phyloP scores from a whole-genome alignment of 2,113 vertebrate species.

The Antidorcas marsupialis region DNA sequence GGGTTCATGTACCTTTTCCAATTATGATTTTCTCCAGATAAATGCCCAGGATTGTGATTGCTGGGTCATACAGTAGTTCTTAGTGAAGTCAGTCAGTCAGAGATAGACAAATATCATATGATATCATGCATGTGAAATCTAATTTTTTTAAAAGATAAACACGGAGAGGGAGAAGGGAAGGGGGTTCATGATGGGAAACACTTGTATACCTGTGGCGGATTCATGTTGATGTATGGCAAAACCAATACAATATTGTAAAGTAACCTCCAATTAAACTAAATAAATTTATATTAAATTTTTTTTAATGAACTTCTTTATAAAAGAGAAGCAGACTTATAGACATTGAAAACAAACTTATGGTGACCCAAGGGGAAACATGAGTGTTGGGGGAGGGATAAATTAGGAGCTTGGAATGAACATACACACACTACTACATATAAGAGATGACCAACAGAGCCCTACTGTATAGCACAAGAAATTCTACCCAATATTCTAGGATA shows the following conservation, averaged over 20 bases:
- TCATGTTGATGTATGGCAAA: no score
- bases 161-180: no score
- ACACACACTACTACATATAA: not conserved
- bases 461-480: not conserved
- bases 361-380: not conserved
- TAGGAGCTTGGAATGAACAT: not conserved
- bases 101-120: not conserved
- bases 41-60: not conserved
- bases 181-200: no score
- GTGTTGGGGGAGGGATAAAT: not conserved
- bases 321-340: not conserved
- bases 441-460: not conserved
- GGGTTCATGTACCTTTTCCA: not conserved
- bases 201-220: no score
- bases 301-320: not conserved
- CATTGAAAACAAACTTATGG: not conserved
- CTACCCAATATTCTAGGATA: not conserved
- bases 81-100: not conserved
- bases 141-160: not conserved
- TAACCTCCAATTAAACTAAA: no score
- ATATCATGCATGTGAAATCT: not conserved
- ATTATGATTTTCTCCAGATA: not conserved
- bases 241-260: no score
- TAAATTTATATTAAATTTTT: no score
- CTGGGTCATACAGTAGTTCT: not conserved